Base-by-base conservation (phyloP, 2,888 invertebrate species). In the Andrena haemorrhoa region DNA sequence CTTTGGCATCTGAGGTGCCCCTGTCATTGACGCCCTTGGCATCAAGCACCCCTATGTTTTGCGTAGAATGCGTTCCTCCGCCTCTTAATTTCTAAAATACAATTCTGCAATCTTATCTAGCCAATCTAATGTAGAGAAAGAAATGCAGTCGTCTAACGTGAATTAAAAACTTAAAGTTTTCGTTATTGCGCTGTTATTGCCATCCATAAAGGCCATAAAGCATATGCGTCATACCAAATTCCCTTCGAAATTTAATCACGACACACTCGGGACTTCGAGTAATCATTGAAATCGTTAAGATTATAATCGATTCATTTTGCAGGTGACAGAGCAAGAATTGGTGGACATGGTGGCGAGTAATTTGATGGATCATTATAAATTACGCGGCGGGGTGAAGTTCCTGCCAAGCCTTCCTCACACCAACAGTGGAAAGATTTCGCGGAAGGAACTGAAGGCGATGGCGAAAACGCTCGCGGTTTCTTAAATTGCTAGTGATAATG, bases 311-410 rank as follows among this genome's bases (percentile, higher is more conserved):
- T 20, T 70, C 10, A 7, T 41, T 63, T 56, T 41, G 1, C 35
- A 92, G 93, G 88, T 93, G 1, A 90, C 90, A 0, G 90, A 88
- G 60, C 81, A 89, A 12, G 93, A 93, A 31, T 77, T 93, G 2
- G 53, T 89, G 0, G 75, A 90, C 33, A 47, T 92, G 0, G 90
- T 90, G 0, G 88, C 88, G 0, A 71, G 58, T 3, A 89, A 85
- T 72, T 58, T 93, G 58, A 87, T 89, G 41, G 91, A 92, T 31
- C 41, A 70, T 8, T 89, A 82, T 75, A 87, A 85, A 69, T 85
- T 93, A 3, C 86, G 91, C 35, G 93, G 87, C 2, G 93, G 93
- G 0, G 89, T 93, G 0, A 72, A 86, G 63, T 92, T 93, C 69
- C 3, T 93, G 4, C 83, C 91, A 0, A 72, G 65, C 56, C 76